Conservation (phyloP, 1,140 invertebrate species). For the Diabrotica undecimpunctata region DNA sequence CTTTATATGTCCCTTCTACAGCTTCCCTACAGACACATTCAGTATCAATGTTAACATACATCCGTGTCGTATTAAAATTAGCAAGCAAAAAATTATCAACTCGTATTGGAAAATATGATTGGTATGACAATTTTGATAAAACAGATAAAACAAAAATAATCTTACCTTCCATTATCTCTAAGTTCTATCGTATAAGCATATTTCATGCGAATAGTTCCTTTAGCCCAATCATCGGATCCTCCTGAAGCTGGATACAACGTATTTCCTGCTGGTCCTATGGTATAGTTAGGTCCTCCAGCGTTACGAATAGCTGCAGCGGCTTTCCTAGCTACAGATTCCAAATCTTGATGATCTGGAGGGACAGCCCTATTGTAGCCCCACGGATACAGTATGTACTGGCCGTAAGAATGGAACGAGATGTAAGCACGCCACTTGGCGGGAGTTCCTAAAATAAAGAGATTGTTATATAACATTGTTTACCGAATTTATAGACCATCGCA, state of each 20-base stretch:
- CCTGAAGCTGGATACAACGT: slow-evolving; percentile 76
- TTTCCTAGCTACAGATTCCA: slow-evolving; percentile 64
- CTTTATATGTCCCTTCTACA: no score
- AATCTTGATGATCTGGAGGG: slow-evolving; percentile 67
- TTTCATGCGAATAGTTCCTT: slow-evolving; percentile 75
- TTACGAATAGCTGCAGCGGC: slow-evolving; percentile 66
- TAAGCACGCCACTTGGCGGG: slow-evolving; percentile 65
- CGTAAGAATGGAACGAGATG: slow-evolving; percentile 84
- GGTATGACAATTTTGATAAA: no score
- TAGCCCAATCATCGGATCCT: slow-evolving; percentile 91
- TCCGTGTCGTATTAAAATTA: no score
- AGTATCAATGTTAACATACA: no score
- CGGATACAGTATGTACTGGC: slow-evolving; percentile 81
- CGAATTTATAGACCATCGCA: neutral
- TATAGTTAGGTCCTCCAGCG: slow-evolving; percentile 66
- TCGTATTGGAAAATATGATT: no score
- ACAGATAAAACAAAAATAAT: neutral
- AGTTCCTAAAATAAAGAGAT: slow-evolving; percentile 12
- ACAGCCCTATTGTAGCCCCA: slow-evolving; percentile 74
- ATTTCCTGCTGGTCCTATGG: slow-evolving; percentile 70
- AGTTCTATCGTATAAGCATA: slow-evolving; percentile 88
- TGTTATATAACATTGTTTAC: neutral
- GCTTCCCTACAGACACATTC: no score
- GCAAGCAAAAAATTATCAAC: no score
- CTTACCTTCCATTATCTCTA: slow-evolving; percentile 71